Conservation (phyloP, 2,797 vertebrate species). For the Enteromius viviparus region DNA sequence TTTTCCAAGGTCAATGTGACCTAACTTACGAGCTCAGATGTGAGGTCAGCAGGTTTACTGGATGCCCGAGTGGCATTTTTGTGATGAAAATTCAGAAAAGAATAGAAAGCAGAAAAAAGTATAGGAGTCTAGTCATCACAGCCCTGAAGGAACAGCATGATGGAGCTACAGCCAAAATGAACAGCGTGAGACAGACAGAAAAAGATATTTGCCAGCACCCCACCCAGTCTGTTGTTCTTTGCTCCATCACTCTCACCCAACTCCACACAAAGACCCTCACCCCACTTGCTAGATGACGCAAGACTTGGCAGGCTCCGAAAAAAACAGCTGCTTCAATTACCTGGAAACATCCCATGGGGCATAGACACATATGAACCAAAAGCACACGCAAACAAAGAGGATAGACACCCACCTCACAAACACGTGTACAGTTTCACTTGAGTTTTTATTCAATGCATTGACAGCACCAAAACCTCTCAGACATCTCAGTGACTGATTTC, state of each 20-base stretch:
- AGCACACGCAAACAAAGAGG: constrained; percentile 39
- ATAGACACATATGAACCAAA: not conserved
- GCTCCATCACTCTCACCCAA: constrained; percentile 43
- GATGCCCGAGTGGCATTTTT: not conserved
- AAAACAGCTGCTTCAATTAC: constrained; percentile 68
- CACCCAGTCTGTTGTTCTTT: constrained; percentile 36
- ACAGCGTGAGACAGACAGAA: not conserved
- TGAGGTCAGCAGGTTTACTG: not conserved
- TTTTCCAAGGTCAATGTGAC: constrained; percentile 12
- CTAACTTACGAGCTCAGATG: constrained; percentile 23
- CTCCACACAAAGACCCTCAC: constrained; percentile 58
- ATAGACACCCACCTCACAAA: constrained; percentile 14
- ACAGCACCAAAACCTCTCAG: constrained; percentile 3
- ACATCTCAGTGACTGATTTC: not conserved
- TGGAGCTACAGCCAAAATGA: constrained; percentile 24
- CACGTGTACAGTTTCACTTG: not conserved
- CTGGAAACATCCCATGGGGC: constrained; percentile 64
- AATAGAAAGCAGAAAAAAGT: not conserved
- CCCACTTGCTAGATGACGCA: constrained; percentile 70
- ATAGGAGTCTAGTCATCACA: not conserved
- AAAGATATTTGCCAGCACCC: constrained; percentile 13
- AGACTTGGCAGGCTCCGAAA: constrained; percentile 68
- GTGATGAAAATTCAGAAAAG: not conserved
- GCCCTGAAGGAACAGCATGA: not conserved
- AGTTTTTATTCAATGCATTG: constrained; percentile 4